These are phyloP conservation scores for Glossophaga mutica DNA, from an alignment of 2,797 vertebrate species.

Conservation along the genomic window DNA sequence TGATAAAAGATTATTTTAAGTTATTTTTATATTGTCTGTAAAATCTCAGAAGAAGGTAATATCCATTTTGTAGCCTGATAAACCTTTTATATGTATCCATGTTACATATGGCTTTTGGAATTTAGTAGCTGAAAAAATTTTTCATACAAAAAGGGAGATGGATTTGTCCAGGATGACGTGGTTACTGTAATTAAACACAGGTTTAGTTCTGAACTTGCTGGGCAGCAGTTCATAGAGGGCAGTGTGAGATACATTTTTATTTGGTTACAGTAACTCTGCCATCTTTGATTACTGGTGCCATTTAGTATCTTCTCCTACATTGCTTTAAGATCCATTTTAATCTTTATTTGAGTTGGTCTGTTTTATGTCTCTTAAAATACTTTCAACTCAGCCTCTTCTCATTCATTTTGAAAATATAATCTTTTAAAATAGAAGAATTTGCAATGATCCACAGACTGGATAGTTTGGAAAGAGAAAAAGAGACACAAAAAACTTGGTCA, in stretches of 20 bases:
- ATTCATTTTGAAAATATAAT: slow-evolving; percentile 25
- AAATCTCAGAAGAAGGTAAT: background rate
- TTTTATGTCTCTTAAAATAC: background rate
- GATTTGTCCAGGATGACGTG: background rate
- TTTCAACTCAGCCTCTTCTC: background rate
- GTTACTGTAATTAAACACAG: background rate
- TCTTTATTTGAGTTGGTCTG: background rate
- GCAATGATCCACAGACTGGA: background rate
- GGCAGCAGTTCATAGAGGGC: background rate
- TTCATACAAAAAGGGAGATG: background rate
- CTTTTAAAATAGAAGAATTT: background rate
- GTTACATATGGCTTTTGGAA: background rate
- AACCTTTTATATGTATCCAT: background rate
- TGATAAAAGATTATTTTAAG: background rate
- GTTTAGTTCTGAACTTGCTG: background rate
- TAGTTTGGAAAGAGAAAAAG: background rate
- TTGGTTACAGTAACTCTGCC: background rate
- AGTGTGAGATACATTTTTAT: background rate
- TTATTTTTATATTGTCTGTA: background rate
- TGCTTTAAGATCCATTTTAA: background rate
- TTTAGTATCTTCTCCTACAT: background rate
- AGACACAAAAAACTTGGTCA: background rate
- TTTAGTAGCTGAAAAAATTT: background rate
- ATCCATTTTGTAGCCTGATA: background rate
- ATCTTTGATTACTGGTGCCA: background rate